Evolutionary conservation across 2,797 vertebrate species (phyloP), one percentile per base, ranked within the genome.

Genomic region (Euthynnus affinis): DNA sequence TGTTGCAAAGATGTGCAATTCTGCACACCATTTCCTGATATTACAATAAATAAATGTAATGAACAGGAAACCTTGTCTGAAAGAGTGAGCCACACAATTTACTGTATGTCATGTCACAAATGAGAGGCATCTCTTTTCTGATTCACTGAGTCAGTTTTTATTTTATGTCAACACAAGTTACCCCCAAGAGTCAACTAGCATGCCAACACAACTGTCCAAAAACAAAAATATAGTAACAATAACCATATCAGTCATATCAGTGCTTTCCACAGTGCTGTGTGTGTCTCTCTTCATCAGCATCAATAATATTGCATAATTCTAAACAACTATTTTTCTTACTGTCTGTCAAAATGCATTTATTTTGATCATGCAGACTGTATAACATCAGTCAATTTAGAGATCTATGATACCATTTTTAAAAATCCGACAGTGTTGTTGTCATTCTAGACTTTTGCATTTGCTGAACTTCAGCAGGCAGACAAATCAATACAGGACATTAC

Each of bases 401-500:
- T 82, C 63, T 69, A 75, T 53, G 65, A 77, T 7, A 42, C 48
- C 62, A 56, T 82, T 88, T 80, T 65, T 60, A 76, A 78, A 76
- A 67, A 72, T 86, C 72, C 78, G 68, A 83, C 78, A 53, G 25
- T 62, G 48, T 61, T 75, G 57, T 69, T 89, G 85, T 89, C 74
- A 63, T 68, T 80, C 34, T 58, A 59, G 72, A 80, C 68, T 73
- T 85, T 78, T 72, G 53, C 55, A 74, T 82, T 74, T 55, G 62
- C 59, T 10, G 20, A 84, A 84, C 74, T 80, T 75, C 78, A 83
- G 78, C 65, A 51, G 85, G 90, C 67, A 76, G 81, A 89, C 73
- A 18, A 91, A 94, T 94, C 90, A 79, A 93, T 93, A 91, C 69
- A 88, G 87, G 77, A 84, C 91, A 93, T 92, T 90, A 94, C 87